Conservation (phyloP, 1,140 invertebrate genomes). For the Mamestra configurata region DNA sequence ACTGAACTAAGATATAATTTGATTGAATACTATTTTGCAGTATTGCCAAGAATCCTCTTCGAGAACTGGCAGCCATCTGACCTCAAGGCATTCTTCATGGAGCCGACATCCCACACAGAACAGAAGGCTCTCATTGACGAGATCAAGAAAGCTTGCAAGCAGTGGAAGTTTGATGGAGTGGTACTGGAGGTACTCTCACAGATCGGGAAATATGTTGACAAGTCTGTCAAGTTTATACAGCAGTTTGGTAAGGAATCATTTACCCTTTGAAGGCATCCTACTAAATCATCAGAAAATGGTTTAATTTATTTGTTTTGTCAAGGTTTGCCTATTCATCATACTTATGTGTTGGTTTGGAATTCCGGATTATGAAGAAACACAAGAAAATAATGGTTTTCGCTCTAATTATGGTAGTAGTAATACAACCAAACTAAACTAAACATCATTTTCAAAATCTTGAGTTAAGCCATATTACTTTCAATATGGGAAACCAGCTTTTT, state of each 20-base stretch:
- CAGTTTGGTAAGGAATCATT: conserved; percentile 86
- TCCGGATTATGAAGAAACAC: no score
- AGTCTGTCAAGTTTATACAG: conserved; percentile 90
- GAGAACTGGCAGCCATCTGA: conserved; percentile 94
- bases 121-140: conserved; percentile 89
- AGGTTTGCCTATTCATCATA: no score
- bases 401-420: no score
- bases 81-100: conserved; percentile 89
- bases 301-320: no score
- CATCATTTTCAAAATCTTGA: no score
- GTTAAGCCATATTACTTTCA: no score
- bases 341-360: no score
- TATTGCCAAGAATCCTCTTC: conserved; percentile 95
- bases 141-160: conserved; percentile 89
- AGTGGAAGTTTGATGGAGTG: conserved; percentile 94
- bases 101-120: conserved; percentile 87
- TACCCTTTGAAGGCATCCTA: no score
- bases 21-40: conserved; percentile 81
- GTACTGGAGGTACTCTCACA: conserved; percentile 97
- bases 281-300: no score
- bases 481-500: no score
- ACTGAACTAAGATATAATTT: background rate
- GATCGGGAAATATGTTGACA: conserved; percentile 90
- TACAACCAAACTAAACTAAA: no score
- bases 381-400: no score